These are phyloP conservation scores for Patella ulyssiponensis DNA, from an alignment of 2,888 invertebrate genomes.

Conservation along the genomic window DNA sequence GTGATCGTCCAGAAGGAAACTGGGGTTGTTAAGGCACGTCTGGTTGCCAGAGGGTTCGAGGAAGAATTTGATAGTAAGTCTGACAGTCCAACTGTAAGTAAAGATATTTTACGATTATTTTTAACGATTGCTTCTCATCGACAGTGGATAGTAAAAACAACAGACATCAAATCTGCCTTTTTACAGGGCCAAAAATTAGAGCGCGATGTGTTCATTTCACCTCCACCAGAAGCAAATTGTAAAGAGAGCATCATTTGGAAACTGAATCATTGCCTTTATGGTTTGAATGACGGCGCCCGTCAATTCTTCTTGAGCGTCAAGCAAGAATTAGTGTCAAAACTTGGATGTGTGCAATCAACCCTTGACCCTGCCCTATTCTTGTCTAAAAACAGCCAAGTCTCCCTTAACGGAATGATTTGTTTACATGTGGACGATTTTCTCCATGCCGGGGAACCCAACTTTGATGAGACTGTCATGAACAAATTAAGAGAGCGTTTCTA, in stretches of 20 bases:
- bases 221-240: slow-evolving; percentile 32
- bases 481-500: neutral
- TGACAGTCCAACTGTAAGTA: slow-evolving; percentile 35
- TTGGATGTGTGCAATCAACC: slow-evolving; percentile 22
- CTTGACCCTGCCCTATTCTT: neutral
- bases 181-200: slow-evolving; percentile 40
- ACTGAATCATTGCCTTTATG: no score
- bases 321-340: neutral
- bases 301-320: no score
- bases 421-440: slow-evolving; percentile 28
- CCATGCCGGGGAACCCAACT: slow-evolving; percentile 21
- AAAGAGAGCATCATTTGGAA: neutral
- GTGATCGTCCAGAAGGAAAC: slow-evolving; percentile 32
- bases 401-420: slow-evolving; percentile 12
- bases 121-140: slow-evolving; percentile 33
- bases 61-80: slow-evolving; percentile 19
- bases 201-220: slow-evolving; percentile 35
- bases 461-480: neutral
- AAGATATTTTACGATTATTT: slow-evolving; percentile 34
- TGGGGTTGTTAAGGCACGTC: slow-evolving; percentile 32
- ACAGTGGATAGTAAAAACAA: slow-evolving; percentile 43
- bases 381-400: neutral
- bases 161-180: slow-evolving; percentile 46
- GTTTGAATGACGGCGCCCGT: no score
- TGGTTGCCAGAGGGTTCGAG: slow-evolving; percentile 41